These are phyloP conservation scores for Pangasius djambal DNA, from an alignment of 2,797 vertebrate species.

Conservation along the genomic window DNA sequence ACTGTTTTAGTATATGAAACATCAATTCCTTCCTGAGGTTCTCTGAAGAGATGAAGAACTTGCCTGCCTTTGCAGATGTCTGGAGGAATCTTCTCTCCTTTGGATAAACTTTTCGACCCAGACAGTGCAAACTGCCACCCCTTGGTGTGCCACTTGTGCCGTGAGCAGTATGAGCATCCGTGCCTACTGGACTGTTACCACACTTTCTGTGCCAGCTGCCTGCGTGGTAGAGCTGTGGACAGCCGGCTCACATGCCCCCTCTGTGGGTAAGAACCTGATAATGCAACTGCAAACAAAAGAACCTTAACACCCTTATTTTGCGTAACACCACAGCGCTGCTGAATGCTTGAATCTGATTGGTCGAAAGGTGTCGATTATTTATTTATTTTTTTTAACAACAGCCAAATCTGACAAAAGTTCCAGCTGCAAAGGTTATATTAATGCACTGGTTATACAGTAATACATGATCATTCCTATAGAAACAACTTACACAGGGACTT, in stretches of 20 bases:
- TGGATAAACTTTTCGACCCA: conserved; percentile 74
- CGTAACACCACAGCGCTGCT: background rate
- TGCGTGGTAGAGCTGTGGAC: conserved; percentile 75
- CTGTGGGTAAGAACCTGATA: conserved; percentile 75
- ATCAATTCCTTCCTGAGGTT: background rate
- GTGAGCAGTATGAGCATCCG: conserved; percentile 79
- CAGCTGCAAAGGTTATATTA: background rate
- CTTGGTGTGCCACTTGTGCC: conserved; percentile 82
- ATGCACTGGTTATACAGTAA: background rate
- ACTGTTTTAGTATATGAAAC: conserved; percentile 11
- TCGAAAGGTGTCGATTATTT: background rate
- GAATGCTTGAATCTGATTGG: background rate
- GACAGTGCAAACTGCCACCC: conserved; percentile 80
- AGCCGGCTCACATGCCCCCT: conserved; percentile 79
- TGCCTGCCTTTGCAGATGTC: conserved; percentile 73
- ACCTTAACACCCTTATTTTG: background rate
- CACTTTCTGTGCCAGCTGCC: conserved; percentile 81
- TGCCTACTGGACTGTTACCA: conserved; percentile 88
- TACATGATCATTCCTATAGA: background rate
- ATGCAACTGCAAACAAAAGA: background rate
- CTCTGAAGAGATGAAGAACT: conserved; percentile 26
- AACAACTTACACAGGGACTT: background rate
- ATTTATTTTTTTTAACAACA: background rate
- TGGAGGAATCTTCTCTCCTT: conserved; percentile 78
- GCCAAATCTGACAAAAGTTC: background rate